Base-by-base conservation (phyloP, 2,113 vertebrate genomes). In the Microtus ochrogaster region DNA sequence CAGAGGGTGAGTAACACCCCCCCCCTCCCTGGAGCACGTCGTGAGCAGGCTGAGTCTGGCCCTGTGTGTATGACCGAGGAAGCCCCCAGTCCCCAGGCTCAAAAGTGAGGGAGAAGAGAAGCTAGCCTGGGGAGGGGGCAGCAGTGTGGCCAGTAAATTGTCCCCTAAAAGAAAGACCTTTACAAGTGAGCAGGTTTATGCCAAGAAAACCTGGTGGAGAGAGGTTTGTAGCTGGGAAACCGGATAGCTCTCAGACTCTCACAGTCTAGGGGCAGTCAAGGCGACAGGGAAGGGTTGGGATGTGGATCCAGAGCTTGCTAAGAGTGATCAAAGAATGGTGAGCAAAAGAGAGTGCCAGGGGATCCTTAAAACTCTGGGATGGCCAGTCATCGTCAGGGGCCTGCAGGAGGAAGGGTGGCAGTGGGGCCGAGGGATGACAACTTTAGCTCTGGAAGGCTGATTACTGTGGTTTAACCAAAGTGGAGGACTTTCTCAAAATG, bases 1-100 rank as follows among this genome's bases (percentile, higher is more conserved):
- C 97, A 90, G 61, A 97, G 94, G 96, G 97, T 98, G 73, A 95
- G 97, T 92, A 17, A 24, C 17, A 22, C 61, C 17, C 17, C 2
- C 0, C 7, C 39, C 58, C 61, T 68, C 61, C 39, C 13, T 1
- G 21, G 14, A 47, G 55, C 49, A 66, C 13, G 74, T 19, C 49
- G 4, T 0, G 55, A 88, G 58, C 74, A 63, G 73, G 61, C 39
- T 68, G 81, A 52, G 9, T 8, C 90, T 36, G 3, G 41, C 5
- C 30, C 68, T 36, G 1, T 17, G 28, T 30, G 55, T 6, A n/a
- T 44, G 14, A 63, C 19, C 17, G 73, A 47, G 91, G 83, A 49
- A 30, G 49, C 30, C 44, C 49, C 22, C 5, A n/a, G 41, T 24
- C 47, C n/a, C 47, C 22, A 1, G 28, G 41, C 70, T 36, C 11